Conservation (phyloP, 92 coral and sea anemone genomes). For the Palythoa caribaeorum region DNA sequence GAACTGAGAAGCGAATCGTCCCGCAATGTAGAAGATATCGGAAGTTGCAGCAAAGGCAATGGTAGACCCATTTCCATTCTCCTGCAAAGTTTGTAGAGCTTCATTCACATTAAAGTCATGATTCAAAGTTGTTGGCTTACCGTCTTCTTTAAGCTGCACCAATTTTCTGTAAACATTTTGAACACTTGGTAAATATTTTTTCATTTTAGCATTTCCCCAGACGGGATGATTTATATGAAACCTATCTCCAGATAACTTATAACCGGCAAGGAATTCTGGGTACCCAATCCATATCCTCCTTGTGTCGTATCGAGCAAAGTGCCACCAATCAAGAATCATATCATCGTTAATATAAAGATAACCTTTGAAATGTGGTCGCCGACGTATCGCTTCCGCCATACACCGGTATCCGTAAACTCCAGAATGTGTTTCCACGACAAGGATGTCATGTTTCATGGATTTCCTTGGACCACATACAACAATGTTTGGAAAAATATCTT, state of each 20-base stretch:
- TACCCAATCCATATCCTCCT: conserved; percentile 52
- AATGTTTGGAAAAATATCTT: conserved; percentile 11
- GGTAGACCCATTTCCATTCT: conserved; percentile 8
- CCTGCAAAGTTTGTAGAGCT: not conserved
- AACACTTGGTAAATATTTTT: not conserved
- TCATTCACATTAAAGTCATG: not conserved
- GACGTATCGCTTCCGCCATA: conserved; percentile 41
- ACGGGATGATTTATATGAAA: not conserved
- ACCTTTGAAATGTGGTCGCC: conserved; percentile 37
- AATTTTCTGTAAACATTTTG: not conserved
- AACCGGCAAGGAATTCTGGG: not conserved
- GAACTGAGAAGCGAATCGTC: not conserved
- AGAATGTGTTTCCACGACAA: not conserved
- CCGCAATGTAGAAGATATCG: conserved; percentile 14
- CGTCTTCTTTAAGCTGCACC: not conserved
- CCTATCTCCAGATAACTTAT: not conserved
- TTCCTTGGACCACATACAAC: not conserved
- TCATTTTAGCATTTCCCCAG: not conserved
- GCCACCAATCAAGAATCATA: conserved; percentile 71
- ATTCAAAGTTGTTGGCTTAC: not conserved
- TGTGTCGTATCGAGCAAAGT: conserved; percentile 37
- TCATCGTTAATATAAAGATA: conserved; percentile 59
- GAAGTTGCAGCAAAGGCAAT: not conserved
- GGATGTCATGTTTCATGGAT: not conserved
- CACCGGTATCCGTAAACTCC: conserved; percentile 10